phyloP scores from a whole-genome alignment of 2,888 invertebrate species.

The Brenthis ino region DNA sequence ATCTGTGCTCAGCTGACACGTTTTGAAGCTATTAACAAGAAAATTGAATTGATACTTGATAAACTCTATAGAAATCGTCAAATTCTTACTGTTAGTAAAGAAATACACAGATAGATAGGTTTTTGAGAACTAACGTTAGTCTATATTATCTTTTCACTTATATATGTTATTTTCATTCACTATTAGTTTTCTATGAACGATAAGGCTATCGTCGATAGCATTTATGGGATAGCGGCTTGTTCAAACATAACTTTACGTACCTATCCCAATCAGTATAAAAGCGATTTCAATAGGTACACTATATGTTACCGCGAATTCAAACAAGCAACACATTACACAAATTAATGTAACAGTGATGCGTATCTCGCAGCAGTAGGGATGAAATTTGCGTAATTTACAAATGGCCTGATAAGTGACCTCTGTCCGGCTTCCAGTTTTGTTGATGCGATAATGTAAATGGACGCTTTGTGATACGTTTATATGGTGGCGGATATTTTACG shows the following conservation, averaged over 20 bases:
- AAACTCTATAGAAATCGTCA: too few species aligned
- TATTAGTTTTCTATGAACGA: too few species aligned
- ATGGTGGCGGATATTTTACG: conserved; percentile 24
- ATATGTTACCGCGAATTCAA: conserved; percentile 5
- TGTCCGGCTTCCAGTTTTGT: conserved; percentile 37
- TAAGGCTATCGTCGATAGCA: background rate
- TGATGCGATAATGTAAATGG: conserved; percentile 43
- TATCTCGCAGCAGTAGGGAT: conserved; percentile 31
- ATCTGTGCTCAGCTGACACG: too few species aligned
- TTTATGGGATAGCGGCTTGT: background rate
- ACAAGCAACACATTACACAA: conserved; percentile 29
- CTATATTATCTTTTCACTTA: too few species aligned
- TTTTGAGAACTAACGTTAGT: too few species aligned
- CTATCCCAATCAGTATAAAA: conserved; percentile 14
- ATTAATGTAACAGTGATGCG: conserved; percentile 26
- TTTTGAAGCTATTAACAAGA: too few species aligned
- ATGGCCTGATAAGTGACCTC: conserved; percentile 44
- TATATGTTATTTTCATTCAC: too few species aligned
- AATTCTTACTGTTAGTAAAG: too few species aligned
- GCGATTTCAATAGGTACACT: background rate
- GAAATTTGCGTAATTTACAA: conserved; percentile 36
- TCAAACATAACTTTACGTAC: background rate
- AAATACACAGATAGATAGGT: too few species aligned
- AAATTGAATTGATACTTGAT: too few species aligned
- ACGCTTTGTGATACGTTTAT: conserved; percentile 38